Evolutionary conservation across 2,797 vertebrate species (phyloP), one percentile per base, ranked within the genome.

Genomic region (Poeciliopsis infans): DNA sequence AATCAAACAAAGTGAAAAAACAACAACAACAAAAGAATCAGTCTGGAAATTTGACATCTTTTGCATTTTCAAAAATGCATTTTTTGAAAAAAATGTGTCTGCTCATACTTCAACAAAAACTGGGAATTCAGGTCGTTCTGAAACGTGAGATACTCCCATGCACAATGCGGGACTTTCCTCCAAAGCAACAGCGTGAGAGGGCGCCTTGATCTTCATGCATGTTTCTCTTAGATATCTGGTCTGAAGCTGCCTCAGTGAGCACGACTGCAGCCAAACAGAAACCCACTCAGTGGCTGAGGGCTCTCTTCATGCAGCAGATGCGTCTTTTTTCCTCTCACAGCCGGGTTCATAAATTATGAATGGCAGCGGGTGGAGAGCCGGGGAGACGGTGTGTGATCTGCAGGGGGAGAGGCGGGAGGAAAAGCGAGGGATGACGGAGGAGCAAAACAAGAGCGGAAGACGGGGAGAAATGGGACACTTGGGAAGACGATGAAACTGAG

Each of bases 341-440:
- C 72, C 74, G 81, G 75, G 69, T 80, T 88, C 87, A 92, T 93
- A 87, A 91, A 94, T 93, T 88, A 93, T 92, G 86, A 84, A 92
- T 79, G 71, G 77, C 36, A 74, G 51, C 1, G 41, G 72, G 78
- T 46, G 68, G 75, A 79, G 81, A 80, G 82, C 82, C 80, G 73
- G 81, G 79, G 8, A 46, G 78, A 85, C 76, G 46, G 78, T 77
- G 76, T 64, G 66, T 59, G 77, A 87, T 85, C 7, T 20, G 57
- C 64, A 73, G 69, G 43, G n/a, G 23, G 41, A 76, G 46, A 31
- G 39, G 80, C 1, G 1, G 25, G 57, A 87, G 84, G 70, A 89
- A 85, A 83, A 83, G 76, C 16, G 45, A 28, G 2, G 76, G 71
- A 81, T 88, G 72, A 79, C 75, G 81, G 45, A 47, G 72, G 72